Percentiles rank a stretch among this genome's conserved stretches.
Conservation (phyloP, 2,888 invertebrate genomes). For the Synanthedon myopaeformis region DNA sequence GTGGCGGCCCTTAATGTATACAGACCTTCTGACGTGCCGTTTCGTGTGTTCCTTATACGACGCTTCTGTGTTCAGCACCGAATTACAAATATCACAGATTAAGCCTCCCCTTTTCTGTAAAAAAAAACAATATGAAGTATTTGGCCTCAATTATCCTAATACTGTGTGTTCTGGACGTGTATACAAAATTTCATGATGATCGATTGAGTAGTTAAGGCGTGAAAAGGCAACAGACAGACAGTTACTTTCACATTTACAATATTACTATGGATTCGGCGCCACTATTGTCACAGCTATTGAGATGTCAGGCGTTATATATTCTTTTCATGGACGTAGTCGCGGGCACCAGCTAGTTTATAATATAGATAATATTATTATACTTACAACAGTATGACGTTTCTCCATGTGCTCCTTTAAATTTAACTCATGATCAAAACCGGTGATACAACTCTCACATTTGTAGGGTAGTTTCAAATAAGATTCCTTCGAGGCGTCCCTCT, state of each 20-base stretch:
- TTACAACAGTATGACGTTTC: slow-evolving; percentile 36
- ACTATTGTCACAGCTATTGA: too few species aligned
- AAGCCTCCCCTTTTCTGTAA: slow-evolving; percentile 29
- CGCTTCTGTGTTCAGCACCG: slow-evolving; percentile 27
- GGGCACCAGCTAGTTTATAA: too few species aligned
- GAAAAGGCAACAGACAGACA: too few species aligned
- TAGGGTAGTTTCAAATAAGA: slow-evolving; percentile 37
- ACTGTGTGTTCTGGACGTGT: too few species aligned
- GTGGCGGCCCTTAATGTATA: too few species aligned
- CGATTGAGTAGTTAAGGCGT: too few species aligned
- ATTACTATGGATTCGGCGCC: too few species aligned
- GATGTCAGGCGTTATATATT: too few species aligned
- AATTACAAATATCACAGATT: slow-evolving; percentile 38
- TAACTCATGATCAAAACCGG: slow-evolving; percentile 42
- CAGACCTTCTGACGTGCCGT: slow-evolving; percentile 39
- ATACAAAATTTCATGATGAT: too few species aligned
- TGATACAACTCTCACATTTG: slow-evolving; percentile 42
- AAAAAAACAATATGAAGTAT: not conserved
- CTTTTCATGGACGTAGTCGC: too few species aligned
- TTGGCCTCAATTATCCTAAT: too few species aligned
- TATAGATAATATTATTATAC: not conserved
- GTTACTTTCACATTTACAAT: too few species aligned
- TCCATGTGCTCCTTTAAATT: slow-evolving; percentile 34
- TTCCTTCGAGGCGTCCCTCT: slow-evolving; percentile 20
- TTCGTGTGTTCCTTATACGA: slow-evolving; percentile 38